A percentile compares a stretch with the other conserved stretches of the same genome.
Conservation (phyloP, 1,140 invertebrate species). For the Dendroctonus valens region DNA sequence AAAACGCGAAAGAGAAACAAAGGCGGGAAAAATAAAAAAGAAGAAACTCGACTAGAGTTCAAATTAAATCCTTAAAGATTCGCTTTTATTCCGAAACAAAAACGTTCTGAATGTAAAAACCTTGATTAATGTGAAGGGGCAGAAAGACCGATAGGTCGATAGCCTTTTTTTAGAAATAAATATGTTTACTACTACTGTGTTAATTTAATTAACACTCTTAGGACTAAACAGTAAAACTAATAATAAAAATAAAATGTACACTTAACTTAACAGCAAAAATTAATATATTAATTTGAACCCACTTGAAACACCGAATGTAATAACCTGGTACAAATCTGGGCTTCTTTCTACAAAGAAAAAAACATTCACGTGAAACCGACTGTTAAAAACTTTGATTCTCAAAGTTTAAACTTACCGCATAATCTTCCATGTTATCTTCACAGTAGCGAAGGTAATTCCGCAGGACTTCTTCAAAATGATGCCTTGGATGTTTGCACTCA, state of each 20-base stretch:
- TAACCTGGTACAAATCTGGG: conserved; percentile 25
- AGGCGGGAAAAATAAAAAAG: no score
- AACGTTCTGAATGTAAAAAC: no score
- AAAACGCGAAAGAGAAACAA: no score
- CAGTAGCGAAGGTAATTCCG: conserved; percentile 27
- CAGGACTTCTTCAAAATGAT: conserved; percentile 39
- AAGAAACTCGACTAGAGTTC: no score
- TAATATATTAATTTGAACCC: conserved; percentile 20
- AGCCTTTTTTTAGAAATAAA: no score
- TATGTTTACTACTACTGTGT: no score
- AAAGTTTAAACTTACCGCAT: conserved; percentile 8
- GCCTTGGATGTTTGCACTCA: conserved; percentile 39
- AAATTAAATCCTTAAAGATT: no score
- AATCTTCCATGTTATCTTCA: conserved; percentile 13
- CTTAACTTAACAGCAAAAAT: conserved; percentile 1
- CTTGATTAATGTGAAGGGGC: no score
- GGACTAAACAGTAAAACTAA: no score
- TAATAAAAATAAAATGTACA: conserved; percentile 2
- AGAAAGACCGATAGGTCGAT: no score
- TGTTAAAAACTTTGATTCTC: conserved; percentile 1
- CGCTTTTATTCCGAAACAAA: no score
- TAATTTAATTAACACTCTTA: no score
- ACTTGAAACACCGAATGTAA: conserved; percentile 23
- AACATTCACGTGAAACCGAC: neutral
- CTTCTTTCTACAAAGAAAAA: conserved; percentile 34